Conservation (phyloP, 92 coral and sea anemone species). For the Virgularia gustaviana region DNA sequence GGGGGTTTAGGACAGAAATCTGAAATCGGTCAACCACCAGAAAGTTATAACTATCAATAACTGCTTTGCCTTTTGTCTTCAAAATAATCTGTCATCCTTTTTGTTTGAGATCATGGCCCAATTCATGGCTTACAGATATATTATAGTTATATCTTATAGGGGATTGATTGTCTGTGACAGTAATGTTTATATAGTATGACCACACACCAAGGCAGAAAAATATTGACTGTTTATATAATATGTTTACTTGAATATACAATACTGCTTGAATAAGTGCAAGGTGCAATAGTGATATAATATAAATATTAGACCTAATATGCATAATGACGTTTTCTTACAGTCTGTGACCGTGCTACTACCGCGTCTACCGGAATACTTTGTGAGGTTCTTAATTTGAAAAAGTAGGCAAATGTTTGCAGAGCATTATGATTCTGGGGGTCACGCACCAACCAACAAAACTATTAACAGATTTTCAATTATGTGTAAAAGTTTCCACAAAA, state of each 20-base stretch:
- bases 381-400: conserved; percentile 1
- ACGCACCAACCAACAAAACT: background rate
- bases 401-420: conserved; percentile 4
- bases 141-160: no score
- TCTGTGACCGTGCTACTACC: conserved; percentile 5
- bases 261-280: conserved; percentile 1
- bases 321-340: conserved; percentile 10
- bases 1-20: no score
- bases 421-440: background rate
- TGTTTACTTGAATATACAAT: background rate
- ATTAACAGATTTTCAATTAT: background rate
- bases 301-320: conserved; percentile 13
- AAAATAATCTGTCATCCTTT: no score
- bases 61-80: no score
- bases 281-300: conserved; percentile 10
- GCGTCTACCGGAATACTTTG: conserved; percentile 1
- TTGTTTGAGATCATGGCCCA: no score
- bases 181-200: background rate
- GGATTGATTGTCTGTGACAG: conserved; percentile 3
- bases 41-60: no score
- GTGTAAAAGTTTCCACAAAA: conserved; percentile 14
- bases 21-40: no score
- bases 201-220: conserved; percentile 3
- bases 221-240: conserved; percentile 11
- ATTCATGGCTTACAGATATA: no score